phyloP scores from a whole-genome alignment of 2,888 invertebrate species.

The Tinea semifulvella region DNA sequence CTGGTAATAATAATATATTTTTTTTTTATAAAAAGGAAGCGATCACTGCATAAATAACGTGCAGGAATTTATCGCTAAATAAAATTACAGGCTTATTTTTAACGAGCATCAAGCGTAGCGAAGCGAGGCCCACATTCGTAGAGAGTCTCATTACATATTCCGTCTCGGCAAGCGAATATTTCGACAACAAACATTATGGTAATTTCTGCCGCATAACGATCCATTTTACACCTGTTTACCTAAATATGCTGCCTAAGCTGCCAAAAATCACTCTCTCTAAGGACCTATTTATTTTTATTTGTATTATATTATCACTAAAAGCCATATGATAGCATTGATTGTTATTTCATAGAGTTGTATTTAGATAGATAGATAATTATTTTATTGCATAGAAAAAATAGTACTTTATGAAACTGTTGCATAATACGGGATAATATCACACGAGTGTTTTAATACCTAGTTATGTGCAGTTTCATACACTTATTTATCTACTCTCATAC shows the following conservation, averaged over 20 bases:
- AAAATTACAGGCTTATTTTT: slow-evolving; percentile 43
- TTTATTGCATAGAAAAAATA: no score
- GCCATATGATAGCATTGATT: no score
- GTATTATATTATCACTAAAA: slow-evolving; percentile 3
- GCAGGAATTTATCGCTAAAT: slow-evolving; percentile 29
- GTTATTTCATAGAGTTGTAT: no score
- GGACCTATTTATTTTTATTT: slow-evolving; percentile 2
- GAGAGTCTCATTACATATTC: slow-evolving; percentile 52
- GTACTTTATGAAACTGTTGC: no score
- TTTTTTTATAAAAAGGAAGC: not conserved
- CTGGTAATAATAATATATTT: no score
- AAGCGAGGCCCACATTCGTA: slow-evolving; percentile 37
- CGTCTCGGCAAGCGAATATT: slow-evolving; percentile 52
- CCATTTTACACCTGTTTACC: slow-evolving; percentile 61
- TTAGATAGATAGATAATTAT: no score
- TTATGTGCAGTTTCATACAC: no score
- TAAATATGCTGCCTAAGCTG: slow-evolving; percentile 48
- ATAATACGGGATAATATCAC: no score
- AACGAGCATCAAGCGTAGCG: slow-evolving; percentile 42
- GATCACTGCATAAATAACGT: slow-evolving; percentile 2
- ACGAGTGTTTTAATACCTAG: no score
- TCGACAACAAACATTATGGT: slow-evolving; percentile 62
- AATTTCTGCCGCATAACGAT: slow-evolving; percentile 52
- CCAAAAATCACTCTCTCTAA: slow-evolving; percentile 25
- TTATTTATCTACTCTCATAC: no score